These are phyloP conservation scores for Lysandra bellargus DNA, from an alignment of 2,888 invertebrate species.

Conservation along the genomic window DNA sequence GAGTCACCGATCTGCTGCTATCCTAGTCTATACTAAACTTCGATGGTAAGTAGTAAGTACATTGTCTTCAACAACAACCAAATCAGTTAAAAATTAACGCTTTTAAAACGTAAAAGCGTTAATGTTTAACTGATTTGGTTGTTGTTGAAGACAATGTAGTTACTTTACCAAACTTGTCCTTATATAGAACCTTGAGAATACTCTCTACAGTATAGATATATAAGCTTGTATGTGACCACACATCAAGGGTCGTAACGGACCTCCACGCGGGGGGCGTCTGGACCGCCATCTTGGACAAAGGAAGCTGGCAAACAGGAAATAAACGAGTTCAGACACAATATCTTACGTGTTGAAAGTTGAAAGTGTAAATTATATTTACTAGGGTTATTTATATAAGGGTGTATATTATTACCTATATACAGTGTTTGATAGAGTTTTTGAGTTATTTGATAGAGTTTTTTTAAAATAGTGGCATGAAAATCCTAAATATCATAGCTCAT, in stretches of 20 bases:
- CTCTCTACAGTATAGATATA: background rate
- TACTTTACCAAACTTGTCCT: background rate
- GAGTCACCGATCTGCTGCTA: too few species aligned
- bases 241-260: conserved; percentile 31
- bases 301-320: conserved; percentile 31
- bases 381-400: background rate
- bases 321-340: conserved; percentile 33
- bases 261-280: conserved; percentile 35
- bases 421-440: background rate
- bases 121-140: too few species aligned
- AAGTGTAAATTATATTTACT: background rate
- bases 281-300: conserved; percentile 41
- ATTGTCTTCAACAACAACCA: too few species aligned
- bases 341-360: conserved; percentile 13
- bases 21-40: too few species aligned
- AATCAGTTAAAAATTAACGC: too few species aligned
- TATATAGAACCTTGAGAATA: background rate
- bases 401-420: background rate
- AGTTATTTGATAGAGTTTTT: too few species aligned
- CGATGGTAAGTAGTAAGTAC: too few species aligned
- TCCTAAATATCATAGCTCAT: too few species aligned
- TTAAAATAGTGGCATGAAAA: background rate
- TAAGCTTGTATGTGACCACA: conserved; percentile 17
- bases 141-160: too few species aligned
- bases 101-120: too few species aligned